Evolutionary conservation across 2,888 invertebrate species (phyloP), one percentile per base, ranked within the genome.

Genomic region (Hemaris fuciformis): DNA sequence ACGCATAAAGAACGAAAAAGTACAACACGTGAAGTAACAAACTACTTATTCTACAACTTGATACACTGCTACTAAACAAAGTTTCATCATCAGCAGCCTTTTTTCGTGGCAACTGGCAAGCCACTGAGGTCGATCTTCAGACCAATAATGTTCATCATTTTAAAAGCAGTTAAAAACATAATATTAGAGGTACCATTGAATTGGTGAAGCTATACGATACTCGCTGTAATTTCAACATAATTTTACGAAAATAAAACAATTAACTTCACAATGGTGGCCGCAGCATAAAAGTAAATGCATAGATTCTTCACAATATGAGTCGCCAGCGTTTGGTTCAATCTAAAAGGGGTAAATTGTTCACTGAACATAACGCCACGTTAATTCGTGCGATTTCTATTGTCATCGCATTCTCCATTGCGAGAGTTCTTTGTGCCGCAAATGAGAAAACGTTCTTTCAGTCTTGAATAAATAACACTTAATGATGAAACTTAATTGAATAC

Each of bases 371-470:
- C 65, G 65, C 65, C 60, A 62, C 57, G 69, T 66, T 63, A 46
- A 57, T 65, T 67, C 65, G 72, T 66, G 71, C 68, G 67, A 74
- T 63, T 65, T 64, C 70, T 61, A 74, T 74, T 76, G 73, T 74
- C 63, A 67, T 65, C 63, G 64, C 64, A 64, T 66, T 68, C 69
- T 75, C 65, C 67, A 62, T 63, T 58, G 43, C 38, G 57, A 53
- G 27, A 53, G 10, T 53, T 53, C 53, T 31, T 53, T 53, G 53
- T 31, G 53, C 27, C 27, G 27, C 53, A 31, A 53, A 53, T 31
- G 53, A 53, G 53, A 53, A 31, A 61, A 61, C 22, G 41, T 42
- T 27, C 61, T 61, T 57, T 57, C 45, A 42, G 41, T 56, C 42
- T 34, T 31, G 53, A 56, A 53, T 42, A 41, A 43, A 48, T 27